These are phyloP conservation scores for Dasypogon diadema DNA, from an alignment of 2,888 invertebrate species.

Conservation along the genomic window DNA sequence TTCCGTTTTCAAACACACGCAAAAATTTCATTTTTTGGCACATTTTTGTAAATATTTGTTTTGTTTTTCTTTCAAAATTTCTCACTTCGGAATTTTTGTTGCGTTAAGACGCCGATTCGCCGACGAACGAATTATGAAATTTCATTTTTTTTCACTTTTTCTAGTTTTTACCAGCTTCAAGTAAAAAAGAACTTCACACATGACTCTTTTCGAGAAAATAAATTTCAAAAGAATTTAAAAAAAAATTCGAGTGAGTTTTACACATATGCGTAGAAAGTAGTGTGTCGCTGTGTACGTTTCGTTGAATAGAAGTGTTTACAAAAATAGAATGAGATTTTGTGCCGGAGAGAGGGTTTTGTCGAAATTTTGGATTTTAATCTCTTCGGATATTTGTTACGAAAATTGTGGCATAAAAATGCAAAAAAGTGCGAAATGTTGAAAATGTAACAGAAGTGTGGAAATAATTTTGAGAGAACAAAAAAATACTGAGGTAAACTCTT, in stretches of 20 bases:
- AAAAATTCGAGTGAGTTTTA: conserved; percentile 46
- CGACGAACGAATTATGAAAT: too few species aligned
- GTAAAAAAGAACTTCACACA: conserved; percentile 36
- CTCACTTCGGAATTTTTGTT: neutral
- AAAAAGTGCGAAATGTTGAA: conserved; percentile 11
- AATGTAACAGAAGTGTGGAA: conserved; percentile 8
- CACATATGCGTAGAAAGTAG: conserved; percentile 30
- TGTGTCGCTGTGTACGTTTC: conserved; percentile 12
- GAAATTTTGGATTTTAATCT: neutral
- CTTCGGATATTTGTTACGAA: neutral
- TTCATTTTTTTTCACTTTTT: neutral
- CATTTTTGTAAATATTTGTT: conserved; percentile 16
- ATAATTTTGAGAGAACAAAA: neutral
- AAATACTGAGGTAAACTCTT: neutral
- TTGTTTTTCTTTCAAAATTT: conserved; percentile 20
- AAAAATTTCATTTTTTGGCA: conserved; percentile 25
- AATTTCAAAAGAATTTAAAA: conserved; percentile 12
- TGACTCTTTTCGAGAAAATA: neutral
- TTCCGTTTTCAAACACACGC: neutral
- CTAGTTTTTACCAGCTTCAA: conserved; percentile 38
- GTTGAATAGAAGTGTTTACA: conserved; percentile 24
- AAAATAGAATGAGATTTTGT: conserved; percentile 44
- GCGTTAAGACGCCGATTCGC: too few species aligned
- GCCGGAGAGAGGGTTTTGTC: neutral
- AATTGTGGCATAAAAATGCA: neutral